These are phyloP conservation scores for Yoshiicerus persimilis DNA, from an alignment of 1,140 invertebrate genomes.

Conservation along the genomic window DNA sequence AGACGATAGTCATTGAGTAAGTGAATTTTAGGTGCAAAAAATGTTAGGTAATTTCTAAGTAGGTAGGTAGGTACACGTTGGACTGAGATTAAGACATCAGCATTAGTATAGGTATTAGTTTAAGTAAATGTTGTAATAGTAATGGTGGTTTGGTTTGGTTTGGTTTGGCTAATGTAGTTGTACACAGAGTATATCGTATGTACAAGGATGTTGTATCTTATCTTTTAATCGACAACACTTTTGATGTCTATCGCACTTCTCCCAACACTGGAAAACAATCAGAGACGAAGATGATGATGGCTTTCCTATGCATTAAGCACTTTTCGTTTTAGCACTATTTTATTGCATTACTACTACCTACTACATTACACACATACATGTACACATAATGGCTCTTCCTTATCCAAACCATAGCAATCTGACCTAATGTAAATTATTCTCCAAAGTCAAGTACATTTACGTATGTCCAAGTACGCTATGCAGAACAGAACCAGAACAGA, in stretches of 20 bases:
- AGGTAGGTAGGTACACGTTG: background rate
- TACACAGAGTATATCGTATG: background rate
- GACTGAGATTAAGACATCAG: background rate
- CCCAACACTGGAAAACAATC: constrained; percentile 19
- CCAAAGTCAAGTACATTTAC: background rate
- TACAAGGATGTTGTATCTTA: constrained; percentile 14
- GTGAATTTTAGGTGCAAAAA: background rate
- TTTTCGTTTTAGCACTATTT: background rate
- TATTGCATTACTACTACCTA: background rate
- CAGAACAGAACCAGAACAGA: background rate
- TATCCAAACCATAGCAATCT: background rate
- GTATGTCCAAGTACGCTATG: background rate
- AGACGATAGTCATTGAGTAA: background rate
- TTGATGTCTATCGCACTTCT: background rate
- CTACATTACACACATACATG: background rate
- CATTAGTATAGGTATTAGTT: background rate
- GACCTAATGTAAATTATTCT: background rate
- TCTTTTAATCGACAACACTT: background rate
- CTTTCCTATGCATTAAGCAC: background rate
- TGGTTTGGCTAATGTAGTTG: background rate
- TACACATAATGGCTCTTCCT: background rate
- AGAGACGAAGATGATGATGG: background rate
- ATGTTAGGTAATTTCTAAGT: background rate
- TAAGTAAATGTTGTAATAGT: background rate
- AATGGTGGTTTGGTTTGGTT: background rate